Percentiles rank a stretch among this genome's conserved stretches.
phyloP scores from a whole-genome alignment of 1,140 invertebrate species.

The Zaprionus capensis region DNA sequence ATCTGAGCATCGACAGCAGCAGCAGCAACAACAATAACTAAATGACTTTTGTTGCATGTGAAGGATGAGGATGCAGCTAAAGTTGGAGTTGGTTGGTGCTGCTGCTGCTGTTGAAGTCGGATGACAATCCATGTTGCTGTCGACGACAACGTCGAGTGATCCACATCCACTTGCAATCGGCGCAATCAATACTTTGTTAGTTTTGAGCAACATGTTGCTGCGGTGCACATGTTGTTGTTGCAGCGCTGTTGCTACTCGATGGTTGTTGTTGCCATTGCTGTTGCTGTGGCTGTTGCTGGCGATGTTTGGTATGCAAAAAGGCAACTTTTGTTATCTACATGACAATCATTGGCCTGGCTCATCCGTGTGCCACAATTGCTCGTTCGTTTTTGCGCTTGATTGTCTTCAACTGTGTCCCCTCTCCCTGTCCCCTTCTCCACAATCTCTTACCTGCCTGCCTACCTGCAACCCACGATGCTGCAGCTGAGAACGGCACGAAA shows the following conservation, averaged over 20 bases:
- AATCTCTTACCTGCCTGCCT: background rate
- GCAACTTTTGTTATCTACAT: constrained; percentile 81
- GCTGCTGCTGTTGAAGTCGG: constrained; percentile 52
- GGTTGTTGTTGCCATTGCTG: constrained; percentile 26
- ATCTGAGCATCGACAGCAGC: constrained; percentile 53
- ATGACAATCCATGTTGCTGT: constrained; percentile 80
- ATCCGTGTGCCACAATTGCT: constrained; percentile 81
- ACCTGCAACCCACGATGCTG: constrained; percentile 28
- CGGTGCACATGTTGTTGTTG: constrained; percentile 51
- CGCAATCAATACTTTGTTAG: constrained; percentile 82
- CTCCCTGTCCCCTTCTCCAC: background rate
- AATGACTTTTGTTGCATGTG: constrained; percentile 76
- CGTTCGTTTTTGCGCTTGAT: constrained; percentile 81
- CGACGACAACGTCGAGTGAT: constrained; percentile 72
- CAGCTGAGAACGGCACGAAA: constrained; percentile 46
- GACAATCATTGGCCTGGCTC: constrained; percentile 77
- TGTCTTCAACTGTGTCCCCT: constrained; percentile 57
- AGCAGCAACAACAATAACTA: constrained; percentile 65
- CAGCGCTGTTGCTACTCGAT: constrained; percentile 1
- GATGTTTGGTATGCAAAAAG: constrained; percentile 81
- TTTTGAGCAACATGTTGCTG: constrained; percentile 81
- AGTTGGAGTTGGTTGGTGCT: background rate
- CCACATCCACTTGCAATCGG: constrained; percentile 79
- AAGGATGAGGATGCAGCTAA: constrained; percentile 56
- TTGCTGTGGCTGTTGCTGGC: constrained; percentile 44